These are phyloP conservation scores for Drosophila novamexicana DNA, from an alignment of 1,140 invertebrate species.

Conservation along the genomic window DNA sequence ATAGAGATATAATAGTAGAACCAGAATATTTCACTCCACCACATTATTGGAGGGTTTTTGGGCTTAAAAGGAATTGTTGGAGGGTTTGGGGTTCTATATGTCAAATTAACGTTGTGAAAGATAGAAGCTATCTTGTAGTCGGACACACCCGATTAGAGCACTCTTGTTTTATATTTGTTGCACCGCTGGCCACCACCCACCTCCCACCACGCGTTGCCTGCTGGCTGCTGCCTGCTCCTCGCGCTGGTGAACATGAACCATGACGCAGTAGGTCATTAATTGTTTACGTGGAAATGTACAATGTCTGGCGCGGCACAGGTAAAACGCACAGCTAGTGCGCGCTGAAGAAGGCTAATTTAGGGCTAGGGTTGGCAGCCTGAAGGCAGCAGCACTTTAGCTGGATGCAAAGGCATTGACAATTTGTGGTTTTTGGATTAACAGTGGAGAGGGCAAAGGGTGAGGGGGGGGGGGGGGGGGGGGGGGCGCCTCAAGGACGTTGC, in stretches of 20 bases:
- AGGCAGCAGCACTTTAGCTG: slow-evolving; percentile 2
- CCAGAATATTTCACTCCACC: no score
- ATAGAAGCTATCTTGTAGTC: no score
- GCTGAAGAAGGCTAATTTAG: slow-evolving; percentile 14
- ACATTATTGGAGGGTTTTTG: no score
- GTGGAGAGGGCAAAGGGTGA: neutral
- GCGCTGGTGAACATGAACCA: slow-evolving; percentile 48
- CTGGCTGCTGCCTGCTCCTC: neutral
- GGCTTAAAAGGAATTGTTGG: no score
- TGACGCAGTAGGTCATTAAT: slow-evolving; percentile 81
- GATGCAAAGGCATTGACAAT: slow-evolving; percentile 11
- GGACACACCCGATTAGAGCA: no score
- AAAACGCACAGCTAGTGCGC: neutral
- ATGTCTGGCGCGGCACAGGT: slow-evolving; percentile 25
- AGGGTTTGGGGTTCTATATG: no score
- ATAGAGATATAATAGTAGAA: no score
- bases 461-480: neutral
- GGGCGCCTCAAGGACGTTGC: slow-evolving; percentile 71
- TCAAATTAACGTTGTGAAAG: no score
- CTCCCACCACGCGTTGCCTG: neutral
- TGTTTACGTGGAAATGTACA: slow-evolving; percentile 59
- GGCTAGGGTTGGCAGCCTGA: neutral
- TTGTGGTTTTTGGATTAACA: neutral
- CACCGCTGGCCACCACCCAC: no score
- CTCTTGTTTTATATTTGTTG: no score